These are phyloP conservation scores for Phoronis australis DNA, from an alignment of 2,888 invertebrate species.

Conservation along the genomic window DNA sequence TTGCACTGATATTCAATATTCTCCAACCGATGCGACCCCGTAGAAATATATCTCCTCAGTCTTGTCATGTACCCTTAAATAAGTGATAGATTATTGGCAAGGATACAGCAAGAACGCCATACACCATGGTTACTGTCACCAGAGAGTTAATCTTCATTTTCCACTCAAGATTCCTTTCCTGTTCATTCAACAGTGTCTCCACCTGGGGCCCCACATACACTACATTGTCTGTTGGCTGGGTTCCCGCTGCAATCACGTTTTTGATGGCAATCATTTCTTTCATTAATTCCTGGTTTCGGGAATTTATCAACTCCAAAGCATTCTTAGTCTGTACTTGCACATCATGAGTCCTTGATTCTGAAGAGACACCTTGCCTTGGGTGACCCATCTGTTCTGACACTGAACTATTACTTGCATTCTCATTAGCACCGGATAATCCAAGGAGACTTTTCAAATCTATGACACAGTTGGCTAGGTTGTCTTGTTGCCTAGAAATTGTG, in stretches of 20 bases:
- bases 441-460: not conserved
- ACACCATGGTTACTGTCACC: constrained; percentile 25
- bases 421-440: not conserved
- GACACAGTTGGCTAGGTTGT: constrained; percentile 18
- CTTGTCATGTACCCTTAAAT: constrained; percentile 2
- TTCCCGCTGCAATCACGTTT: constrained; percentile 9
- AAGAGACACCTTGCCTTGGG: too few species aligned
- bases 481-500: constrained; percentile 15
- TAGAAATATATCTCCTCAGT: not conserved
- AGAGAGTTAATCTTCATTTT: constrained; percentile 33
- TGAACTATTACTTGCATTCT: constrained; percentile 11
- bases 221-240: constrained; percentile 7
- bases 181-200: constrained; percentile 18
- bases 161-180: constrained; percentile 28
- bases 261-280: constrained; percentile 27
- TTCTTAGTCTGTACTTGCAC: too few species aligned
- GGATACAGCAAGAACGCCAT: constrained; percentile 28
- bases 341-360: too few species aligned
- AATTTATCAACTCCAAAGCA: too few species aligned
- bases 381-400: too few species aligned
- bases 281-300: constrained; percentile 18
- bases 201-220: constrained; percentile 27
- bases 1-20: too few species aligned
- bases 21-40: too few species aligned
- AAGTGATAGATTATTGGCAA: constrained; percentile 14